Percentiles rank a stretch among this genome's conserved stretches.
Evolutionary conservation across 2,888 invertebrate species (phyloP).

Genomic region (Aleiodes leptofemur): DNA sequence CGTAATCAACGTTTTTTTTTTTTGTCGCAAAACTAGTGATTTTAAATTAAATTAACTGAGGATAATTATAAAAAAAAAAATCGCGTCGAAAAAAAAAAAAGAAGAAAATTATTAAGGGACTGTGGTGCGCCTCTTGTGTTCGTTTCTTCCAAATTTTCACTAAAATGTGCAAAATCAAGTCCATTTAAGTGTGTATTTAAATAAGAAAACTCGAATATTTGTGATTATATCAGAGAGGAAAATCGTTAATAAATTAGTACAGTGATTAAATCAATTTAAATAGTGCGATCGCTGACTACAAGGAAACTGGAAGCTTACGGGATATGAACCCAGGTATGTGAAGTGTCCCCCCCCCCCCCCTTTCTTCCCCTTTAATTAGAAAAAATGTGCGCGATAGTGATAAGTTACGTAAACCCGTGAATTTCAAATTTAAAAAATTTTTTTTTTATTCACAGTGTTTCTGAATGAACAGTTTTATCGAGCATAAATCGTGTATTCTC

Average conservation of each 20-base stretch:
- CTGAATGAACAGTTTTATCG: not conserved
- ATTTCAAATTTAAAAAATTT: too few relatives aligned
- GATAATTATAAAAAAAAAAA: slow-evolving; percentile 18
- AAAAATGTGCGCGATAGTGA: slow-evolving; percentile 28
- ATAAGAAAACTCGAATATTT: slow-evolving; percentile 22
- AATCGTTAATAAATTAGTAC: slow-evolving; percentile 41
- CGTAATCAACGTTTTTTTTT: not conserved
- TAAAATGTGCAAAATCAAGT: slow-evolving; percentile 3
- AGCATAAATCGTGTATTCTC: too few relatives aligned
- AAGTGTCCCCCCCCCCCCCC: slow-evolving; percentile 29
- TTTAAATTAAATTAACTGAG: not conserved
- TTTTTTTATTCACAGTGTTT: not conserved
- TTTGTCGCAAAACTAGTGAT: slow-evolving; percentile 9
- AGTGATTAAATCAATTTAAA: slow-evolving; percentile 34
- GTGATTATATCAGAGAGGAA: slow-evolving; percentile 39
- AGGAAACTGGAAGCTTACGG: slow-evolving; percentile 68
- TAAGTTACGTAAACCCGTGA: not conserved
- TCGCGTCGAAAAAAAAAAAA: not conserved
- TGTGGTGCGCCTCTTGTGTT: slow-evolving; percentile 43
- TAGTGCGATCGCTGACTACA: slow-evolving; percentile 53
- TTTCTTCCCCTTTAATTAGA: too few relatives aligned
- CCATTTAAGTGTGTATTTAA: slow-evolving; percentile 31
- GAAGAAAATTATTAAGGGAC: slow-evolving; percentile 18
- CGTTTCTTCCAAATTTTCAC: slow-evolving; percentile 2
- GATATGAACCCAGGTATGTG: slow-evolving; percentile 74